A percentile compares a stretch with the other conserved stretches of the same genome.
These are phyloP conservation scores for Endomychus coccineus DNA, from an alignment of 2,888 invertebrate genomes.

Conservation along the genomic window DNA sequence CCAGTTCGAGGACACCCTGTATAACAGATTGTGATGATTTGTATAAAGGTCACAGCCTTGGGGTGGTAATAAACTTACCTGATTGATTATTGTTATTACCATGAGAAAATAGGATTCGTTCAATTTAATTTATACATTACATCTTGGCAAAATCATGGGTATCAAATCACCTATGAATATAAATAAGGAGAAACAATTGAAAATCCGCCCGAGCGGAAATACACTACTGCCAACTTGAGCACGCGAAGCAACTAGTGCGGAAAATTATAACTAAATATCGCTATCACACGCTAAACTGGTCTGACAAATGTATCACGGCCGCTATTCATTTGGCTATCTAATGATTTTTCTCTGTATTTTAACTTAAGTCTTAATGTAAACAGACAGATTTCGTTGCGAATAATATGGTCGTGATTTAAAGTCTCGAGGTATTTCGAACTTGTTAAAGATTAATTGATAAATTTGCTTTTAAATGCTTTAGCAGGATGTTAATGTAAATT, in stretches of 20 bases:
- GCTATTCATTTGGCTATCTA: no score
- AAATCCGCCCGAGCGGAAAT: constrained; percentile 16
- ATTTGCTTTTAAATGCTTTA: constrained; percentile 22
- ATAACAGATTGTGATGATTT: no score
- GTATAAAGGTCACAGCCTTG: no score
- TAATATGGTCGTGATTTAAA: constrained; percentile 19
- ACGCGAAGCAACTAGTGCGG: constrained; percentile 16
- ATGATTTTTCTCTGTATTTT: no score
- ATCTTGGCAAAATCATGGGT: no score
- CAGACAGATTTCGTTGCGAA: no score
- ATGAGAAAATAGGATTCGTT: no score
- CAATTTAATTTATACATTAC: no score
- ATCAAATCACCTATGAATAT: constrained; percentile 17
- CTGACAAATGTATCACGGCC: constrained; percentile 13
- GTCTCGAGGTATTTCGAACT: constrained; percentile 11
- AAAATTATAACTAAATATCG: constrained; percentile 18
- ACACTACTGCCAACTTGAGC: constrained; percentile 11
- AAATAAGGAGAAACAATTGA: constrained; percentile 15
- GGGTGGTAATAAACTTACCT: no score
- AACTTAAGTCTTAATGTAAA: no score
- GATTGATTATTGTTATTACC: no score
- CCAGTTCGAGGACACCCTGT: no score
- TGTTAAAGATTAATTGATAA: constrained; percentile 23
- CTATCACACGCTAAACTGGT: constrained; percentile 12
- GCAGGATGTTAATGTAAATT: constrained; percentile 23